Conservation (phyloP, 2,113 vertebrate genomes). For the Sylvietta virens region DNA sequence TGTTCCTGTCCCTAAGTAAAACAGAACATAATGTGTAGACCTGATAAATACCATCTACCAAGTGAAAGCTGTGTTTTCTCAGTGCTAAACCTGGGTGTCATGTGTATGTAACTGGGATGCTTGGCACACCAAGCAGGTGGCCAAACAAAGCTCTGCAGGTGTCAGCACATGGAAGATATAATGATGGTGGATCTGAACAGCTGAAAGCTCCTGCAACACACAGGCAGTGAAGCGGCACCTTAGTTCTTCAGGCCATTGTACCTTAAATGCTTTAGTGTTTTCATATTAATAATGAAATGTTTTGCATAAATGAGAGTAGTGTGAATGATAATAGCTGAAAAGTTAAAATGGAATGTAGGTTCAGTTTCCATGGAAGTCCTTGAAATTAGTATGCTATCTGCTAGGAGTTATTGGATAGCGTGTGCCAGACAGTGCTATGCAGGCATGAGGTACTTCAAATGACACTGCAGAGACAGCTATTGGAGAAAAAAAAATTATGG, state of each 20-base stretch:
- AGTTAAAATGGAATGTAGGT: neutral
- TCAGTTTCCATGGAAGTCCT: neutral
- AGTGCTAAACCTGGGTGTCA: neutral
- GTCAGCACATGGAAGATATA: neutral
- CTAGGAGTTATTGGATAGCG: neutral
- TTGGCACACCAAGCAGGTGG: neutral
- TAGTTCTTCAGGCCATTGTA: neutral
- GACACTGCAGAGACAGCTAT: neutral
- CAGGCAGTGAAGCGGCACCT: neutral
- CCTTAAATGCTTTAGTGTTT: neutral
- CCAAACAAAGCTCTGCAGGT: neutral
- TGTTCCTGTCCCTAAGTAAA: neutral
- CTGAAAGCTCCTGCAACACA: neutral
- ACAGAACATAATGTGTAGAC: neutral
- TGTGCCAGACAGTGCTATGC: neutral
- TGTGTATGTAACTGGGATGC: neutral
- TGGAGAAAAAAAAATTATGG: neutral
- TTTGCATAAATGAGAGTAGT: neutral
- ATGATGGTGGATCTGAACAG: neutral
- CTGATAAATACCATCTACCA: neutral
- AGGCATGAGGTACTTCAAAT: neutral
- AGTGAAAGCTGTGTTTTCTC: neutral
- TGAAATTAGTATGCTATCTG: neutral
- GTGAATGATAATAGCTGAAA: neutral
- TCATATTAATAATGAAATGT: neutral